A percentile compares a stretch with the other conserved stretches of the same genome.
phyloP scores from a whole-genome alignment of 2,888 invertebrate genomes.

The Luperina nickerlii region DNA sequence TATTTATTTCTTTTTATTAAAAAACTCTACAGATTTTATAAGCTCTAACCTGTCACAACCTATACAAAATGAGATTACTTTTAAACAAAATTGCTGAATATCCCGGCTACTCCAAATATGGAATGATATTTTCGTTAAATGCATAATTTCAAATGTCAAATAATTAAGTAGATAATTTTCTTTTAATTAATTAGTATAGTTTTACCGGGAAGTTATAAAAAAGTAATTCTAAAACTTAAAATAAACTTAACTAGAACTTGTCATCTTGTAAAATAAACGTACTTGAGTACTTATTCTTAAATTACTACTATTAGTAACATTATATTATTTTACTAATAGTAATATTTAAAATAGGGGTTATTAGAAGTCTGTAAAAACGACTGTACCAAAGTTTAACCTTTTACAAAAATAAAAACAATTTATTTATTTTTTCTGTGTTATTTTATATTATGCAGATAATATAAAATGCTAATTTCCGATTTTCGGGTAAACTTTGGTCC shows the following conservation, averaged over 20 bases:
- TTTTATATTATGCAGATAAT: constrained; percentile 3
- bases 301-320: constrained; percentile 49
- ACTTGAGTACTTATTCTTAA: constrained; percentile 33
- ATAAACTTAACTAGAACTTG: constrained; percentile 58
- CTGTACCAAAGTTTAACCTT: constrained; percentile 50
- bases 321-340: constrained; percentile 39
- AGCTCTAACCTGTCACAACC: constrained; percentile 82
- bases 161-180: constrained; percentile 43
- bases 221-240: constrained; percentile 58
- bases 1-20: constrained; percentile 25
- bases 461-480: not conserved
- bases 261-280: constrained; percentile 60
- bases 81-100: constrained; percentile 78
- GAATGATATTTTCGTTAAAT: constrained; percentile 79
- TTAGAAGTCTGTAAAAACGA: constrained; percentile 32
- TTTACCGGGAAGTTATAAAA: constrained; percentile 60
- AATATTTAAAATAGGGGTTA: constrained; percentile 38
- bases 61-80: constrained; percentile 85
- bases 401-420: constrained; percentile 6
- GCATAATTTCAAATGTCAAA: constrained; percentile 65
- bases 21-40: constrained; percentile 71
- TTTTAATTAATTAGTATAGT: constrained; percentile 58
- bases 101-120: constrained; percentile 79
- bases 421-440: not conserved
- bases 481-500: constrained; percentile 46